Evolutionary conservation across 2,797 vertebrate genomes (phyloP).

Genomic region (Pteronotus mesoamericanus): DNA sequence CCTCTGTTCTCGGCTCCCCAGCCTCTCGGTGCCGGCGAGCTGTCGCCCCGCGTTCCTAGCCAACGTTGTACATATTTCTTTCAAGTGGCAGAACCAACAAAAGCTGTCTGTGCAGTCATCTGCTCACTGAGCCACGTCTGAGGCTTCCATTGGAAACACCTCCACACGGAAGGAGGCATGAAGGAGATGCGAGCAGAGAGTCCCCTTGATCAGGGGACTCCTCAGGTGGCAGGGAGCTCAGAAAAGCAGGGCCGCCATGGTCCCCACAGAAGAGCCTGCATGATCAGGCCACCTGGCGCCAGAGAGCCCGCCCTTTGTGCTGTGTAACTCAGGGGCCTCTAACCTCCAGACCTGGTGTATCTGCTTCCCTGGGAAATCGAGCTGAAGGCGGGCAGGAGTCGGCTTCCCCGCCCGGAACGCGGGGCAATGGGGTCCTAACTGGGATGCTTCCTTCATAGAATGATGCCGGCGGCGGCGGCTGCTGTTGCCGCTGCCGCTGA

Average conservation of each 20-base stretch:
- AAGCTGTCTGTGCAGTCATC: not conserved
- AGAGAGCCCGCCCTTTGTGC: not conserved
- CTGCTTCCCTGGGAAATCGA: not conserved
- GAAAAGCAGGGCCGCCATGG: not conserved
- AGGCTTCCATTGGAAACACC: not conserved
- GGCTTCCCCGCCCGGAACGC: not conserved
- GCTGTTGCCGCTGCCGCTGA: too few species aligned
- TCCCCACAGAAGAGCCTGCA: not conserved
- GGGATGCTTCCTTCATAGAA: not conserved
- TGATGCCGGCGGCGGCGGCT: not conserved
- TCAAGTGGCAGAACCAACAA: not conserved
- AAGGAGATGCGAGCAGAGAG: not conserved
- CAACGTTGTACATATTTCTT: not conserved
- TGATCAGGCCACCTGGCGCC: not conserved
- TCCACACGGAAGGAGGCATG: not conserved
- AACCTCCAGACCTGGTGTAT: too few species aligned
- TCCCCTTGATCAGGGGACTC: not conserved
- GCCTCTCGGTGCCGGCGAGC: not conserved
- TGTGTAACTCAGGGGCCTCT: not conserved
- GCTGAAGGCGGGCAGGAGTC: not conserved
- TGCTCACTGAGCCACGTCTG: not conserved
- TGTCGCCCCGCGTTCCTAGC: too few species aligned
- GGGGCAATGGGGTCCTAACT: not conserved
- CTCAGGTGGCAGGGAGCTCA: not conserved
- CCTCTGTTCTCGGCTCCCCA: not conserved